Evolutionary conservation across 1,140 invertebrate genomes (phyloP).

Genomic region (Cyclina sinensis): DNA sequence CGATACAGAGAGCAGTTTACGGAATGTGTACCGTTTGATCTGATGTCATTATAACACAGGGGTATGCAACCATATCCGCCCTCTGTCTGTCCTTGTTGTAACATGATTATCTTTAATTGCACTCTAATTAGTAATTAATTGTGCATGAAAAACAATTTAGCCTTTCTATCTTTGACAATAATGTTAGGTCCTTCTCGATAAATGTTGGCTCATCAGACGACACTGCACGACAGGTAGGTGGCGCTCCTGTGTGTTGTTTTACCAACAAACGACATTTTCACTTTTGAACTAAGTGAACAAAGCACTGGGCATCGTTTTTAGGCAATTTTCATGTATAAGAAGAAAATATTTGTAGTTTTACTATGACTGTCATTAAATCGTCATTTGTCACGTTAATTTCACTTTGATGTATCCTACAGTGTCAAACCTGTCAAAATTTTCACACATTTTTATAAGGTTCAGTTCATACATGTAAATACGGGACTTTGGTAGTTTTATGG

Average conservation of each 20-base stretch:
- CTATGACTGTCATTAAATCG: constrained; percentile 4
- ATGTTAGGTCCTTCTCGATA: neutral
- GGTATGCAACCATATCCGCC: too few species aligned
- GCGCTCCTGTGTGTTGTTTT: neutral
- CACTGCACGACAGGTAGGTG: neutral
- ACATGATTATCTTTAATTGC: too few species aligned
- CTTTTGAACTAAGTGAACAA: neutral
- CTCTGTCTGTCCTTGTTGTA: too few species aligned
- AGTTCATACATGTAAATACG: neutral
- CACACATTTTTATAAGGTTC: constrained; percentile 37
- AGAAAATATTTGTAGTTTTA: neutral
- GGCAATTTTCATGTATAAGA: neutral
- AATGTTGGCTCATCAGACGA: neutral
- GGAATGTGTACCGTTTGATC: too few species aligned
- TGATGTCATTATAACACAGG: too few species aligned
- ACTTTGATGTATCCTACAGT: constrained; percentile 8
- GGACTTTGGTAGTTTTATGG: too few species aligned
- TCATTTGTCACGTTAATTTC: neutral
- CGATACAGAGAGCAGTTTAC: too few species aligned
- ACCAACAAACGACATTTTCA: neutral
- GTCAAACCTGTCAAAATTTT: constrained; percentile 24
- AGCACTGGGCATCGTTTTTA: neutral
- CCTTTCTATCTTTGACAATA: too few species aligned
- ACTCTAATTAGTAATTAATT: too few species aligned
- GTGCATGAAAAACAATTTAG: too few species aligned